Evolutionary conservation across 2,797 vertebrate genomes (phyloP).

Genomic region (Melanotaenia pygmaea): DNA sequence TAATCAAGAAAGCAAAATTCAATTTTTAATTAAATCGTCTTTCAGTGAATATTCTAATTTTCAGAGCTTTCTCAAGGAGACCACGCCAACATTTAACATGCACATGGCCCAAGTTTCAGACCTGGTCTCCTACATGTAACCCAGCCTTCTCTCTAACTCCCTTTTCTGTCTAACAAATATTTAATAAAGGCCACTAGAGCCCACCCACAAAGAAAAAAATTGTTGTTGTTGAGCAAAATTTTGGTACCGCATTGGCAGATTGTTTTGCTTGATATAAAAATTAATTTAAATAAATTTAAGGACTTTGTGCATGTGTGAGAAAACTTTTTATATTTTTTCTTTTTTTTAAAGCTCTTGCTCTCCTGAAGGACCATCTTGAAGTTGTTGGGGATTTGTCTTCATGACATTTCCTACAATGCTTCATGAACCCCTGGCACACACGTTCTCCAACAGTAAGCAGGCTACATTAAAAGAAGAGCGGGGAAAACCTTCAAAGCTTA

Average conservation of each 20-base stretch:
- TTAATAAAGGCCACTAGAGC: background rate
- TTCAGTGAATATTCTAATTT: background rate
- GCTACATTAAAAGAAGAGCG: conserved; percentile 24
- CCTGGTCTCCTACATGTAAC: background rate
- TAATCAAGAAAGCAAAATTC: background rate
- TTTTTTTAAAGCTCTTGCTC: conserved; percentile 23
- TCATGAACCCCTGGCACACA: conserved; percentile 6
- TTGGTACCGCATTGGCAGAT: background rate
- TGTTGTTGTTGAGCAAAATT: too few species aligned
- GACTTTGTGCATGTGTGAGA: too few species aligned
- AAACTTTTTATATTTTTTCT: too few species aligned
- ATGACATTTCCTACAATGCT: conserved; percentile 16
- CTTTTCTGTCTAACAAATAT: background rate
- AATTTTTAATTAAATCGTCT: background rate
- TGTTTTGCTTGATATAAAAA: too few species aligned
- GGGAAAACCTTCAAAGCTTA: conserved; percentile 45
- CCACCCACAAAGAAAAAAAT: background rate
- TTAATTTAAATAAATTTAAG: too few species aligned
- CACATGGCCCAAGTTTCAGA: background rate
- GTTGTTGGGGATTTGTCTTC: background rate
- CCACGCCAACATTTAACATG: background rate
- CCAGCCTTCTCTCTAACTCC: background rate
- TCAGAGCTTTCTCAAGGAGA: background rate
- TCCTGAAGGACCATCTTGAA: conserved; percentile 6
- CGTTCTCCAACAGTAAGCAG: background rate